Evolutionary conservation across 2,888 invertebrate species (phyloP).

Genomic region (Watsonalla binaria): DNA sequence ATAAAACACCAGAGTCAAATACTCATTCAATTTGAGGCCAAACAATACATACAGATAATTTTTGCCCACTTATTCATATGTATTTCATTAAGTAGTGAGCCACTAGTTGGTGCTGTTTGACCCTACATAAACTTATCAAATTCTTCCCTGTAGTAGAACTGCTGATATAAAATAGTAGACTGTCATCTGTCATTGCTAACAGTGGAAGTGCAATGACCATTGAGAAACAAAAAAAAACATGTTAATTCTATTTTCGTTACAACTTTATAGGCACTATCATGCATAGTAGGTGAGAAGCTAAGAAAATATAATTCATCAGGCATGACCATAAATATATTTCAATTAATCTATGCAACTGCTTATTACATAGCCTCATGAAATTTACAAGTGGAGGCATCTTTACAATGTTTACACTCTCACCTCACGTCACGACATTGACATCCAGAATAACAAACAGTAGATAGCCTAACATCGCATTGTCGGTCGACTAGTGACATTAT

Average conservation of each 20-base stretch:
- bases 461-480: slow-evolving; percentile 46
- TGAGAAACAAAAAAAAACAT: slow-evolving; percentile 45
- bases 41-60: slow-evolving; percentile 2
- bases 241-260: slow-evolving; percentile 49
- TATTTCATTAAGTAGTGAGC: slow-evolving; percentile 33
- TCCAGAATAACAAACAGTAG: slow-evolving; percentile 41
- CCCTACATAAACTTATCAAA: slow-evolving; percentile 15
- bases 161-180: slow-evolving; percentile 29
- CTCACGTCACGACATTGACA: slow-evolving; percentile 42
- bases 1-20: slow-evolving; percentile 50
- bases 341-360: slow-evolving; percentile 52
- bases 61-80: slow-evolving; percentile 9
- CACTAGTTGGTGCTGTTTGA: slow-evolving; percentile 29
- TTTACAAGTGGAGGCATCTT: slow-evolving; percentile 44
- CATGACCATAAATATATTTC: slow-evolving; percentile 55
- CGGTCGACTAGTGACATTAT: slow-evolving; percentile 51
- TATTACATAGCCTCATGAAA: slow-evolving; percentile 52
- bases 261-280: slow-evolving; percentile 64
- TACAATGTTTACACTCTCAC: slow-evolving; percentile 31
- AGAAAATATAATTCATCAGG: slow-evolving; percentile 63
- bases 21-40: slow-evolving; percentile 12
- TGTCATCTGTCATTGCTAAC: slow-evolving; percentile 40
- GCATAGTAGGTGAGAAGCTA: slow-evolving; percentile 61
- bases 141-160: slow-evolving; percentile 47
- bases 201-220: slow-evolving; percentile 56